phyloP scores from a whole-genome alignment of 2,113 vertebrate genomes.

The Edolisoma coerulescens region DNA sequence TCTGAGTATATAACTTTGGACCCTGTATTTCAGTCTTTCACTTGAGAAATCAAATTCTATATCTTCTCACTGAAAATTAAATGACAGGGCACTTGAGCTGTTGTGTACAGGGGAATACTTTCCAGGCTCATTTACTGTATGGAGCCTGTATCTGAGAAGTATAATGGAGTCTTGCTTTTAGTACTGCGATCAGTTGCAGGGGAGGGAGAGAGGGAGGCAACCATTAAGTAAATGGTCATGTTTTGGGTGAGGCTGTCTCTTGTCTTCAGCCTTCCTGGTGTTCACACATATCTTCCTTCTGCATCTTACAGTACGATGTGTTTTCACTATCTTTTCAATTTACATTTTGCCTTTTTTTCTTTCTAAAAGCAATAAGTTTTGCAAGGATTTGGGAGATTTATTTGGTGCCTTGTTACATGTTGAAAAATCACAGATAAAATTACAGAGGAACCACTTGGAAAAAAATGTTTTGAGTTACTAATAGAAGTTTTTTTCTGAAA shows the following conservation, averaged over 20 bases:
- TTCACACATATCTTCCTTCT: neutral
- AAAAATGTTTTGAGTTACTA: neutral
- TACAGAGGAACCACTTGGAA: neutral
- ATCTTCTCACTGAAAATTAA: neutral
- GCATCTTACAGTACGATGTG: neutral
- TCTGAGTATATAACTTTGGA: neutral
- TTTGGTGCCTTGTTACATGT: neutral
- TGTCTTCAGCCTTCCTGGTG: neutral
- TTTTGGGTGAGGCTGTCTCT: neutral
- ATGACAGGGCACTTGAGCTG: neutral
- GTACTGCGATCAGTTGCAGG: neutral
- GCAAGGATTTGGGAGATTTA: neutral
- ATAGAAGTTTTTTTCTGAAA: neutral
- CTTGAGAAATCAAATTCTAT: neutral
- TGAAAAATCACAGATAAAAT: neutral
- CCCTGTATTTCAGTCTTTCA: neutral
- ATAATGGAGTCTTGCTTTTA: constrained; percentile 12
- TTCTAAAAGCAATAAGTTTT: neutral
- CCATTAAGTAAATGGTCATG: constrained; percentile 1
- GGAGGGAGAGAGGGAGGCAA: neutral
- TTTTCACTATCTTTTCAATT: neutral
- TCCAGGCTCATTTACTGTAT: neutral
- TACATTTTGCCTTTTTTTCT: neutral
- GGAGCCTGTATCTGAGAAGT: neutral
- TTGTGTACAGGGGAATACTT: neutral